Evolutionary conservation across 2,113 vertebrate species (phyloP).

Genomic region (Eurystomus gularis): DNA sequence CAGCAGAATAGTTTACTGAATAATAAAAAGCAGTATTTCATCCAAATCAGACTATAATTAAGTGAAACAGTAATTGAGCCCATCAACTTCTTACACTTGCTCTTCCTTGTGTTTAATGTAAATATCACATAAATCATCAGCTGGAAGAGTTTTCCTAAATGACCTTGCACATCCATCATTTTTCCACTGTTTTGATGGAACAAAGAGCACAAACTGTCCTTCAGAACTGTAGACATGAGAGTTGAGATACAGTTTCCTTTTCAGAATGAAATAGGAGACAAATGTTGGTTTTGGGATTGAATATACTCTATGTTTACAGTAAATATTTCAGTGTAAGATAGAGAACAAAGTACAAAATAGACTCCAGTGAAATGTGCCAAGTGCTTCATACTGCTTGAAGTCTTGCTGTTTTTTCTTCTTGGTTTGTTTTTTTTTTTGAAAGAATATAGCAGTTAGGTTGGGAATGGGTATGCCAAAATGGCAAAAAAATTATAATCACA

Average conservation of each 20-base stretch:
- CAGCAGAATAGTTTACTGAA: neutral
- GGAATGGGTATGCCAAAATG: neutral
- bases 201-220: neutral
- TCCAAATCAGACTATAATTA: neutral
- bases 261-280: slow-evolving; percentile 12
- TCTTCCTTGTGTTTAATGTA: neutral
- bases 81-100: neutral
- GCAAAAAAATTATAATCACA: neutral
- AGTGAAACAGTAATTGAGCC: neutral
- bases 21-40: slow-evolving; percentile 6
- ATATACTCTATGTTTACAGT: slow-evolving; percentile 4
- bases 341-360: neutral
- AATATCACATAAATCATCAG: neutral
- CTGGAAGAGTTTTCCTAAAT: slow-evolving; percentile 11
- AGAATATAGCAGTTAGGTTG: neutral
- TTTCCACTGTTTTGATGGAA: slow-evolving; percentile 18
- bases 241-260: neutral
- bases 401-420: neutral
- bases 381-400: neutral
- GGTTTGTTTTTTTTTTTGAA: neutral
- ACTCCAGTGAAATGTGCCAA: neutral
- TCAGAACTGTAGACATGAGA: neutral
- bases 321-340: slow-evolving; percentile 22
- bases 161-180: neutral
- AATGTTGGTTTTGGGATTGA: neutral